Evolutionary conservation across 2,888 invertebrate genomes (phyloP).

Genomic region (Zhengitettix transpicula): DNA sequence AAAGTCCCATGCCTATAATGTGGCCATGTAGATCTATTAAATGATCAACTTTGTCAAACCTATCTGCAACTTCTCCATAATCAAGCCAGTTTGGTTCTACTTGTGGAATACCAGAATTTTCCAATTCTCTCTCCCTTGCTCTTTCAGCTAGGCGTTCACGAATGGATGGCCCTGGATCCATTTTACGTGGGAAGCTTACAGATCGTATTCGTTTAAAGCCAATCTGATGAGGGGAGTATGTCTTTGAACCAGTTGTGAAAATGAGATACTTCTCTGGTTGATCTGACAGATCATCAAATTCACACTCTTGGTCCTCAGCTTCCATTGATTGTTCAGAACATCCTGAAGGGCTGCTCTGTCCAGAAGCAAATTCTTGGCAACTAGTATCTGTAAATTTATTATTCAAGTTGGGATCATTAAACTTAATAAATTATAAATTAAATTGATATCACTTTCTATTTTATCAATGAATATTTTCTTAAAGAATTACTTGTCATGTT

Average conservation of each 20-base stretch:
- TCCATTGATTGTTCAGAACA: constrained; percentile 13
- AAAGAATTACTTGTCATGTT: no score
- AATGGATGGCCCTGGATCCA: constrained; percentile 50
- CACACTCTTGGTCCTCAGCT: constrained; percentile 10
- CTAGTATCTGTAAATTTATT: no score
- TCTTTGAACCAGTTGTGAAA: constrained; percentile 67
- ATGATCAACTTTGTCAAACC: constrained; percentile 60
- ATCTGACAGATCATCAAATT: constrained; percentile 30
- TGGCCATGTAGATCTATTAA: constrained; percentile 70
- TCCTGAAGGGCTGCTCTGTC: constrained; percentile 6
- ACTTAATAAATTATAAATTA: no score
- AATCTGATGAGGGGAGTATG: constrained; percentile 73
- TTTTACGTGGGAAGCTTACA: constrained; percentile 45
- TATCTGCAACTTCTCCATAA: constrained; percentile 47
- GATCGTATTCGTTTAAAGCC: constrained; percentile 57
- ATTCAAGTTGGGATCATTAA: no score
- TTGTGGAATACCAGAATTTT: constrained; percentile 26
- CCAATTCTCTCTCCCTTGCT: constrained; percentile 26
- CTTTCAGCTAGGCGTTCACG: constrained; percentile 45
- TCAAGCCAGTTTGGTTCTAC: constrained; percentile 49
- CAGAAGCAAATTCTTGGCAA: no score
- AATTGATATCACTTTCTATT: no score
- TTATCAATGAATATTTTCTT: no score
- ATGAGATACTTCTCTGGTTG: constrained; percentile 56
- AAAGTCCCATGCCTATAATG: constrained; percentile 73